A percentile compares a stretch with the other conserved stretches of the same genome.
Conservation (phyloP, 1,140 invertebrate species). For the Drosophila rhopaloa region DNA sequence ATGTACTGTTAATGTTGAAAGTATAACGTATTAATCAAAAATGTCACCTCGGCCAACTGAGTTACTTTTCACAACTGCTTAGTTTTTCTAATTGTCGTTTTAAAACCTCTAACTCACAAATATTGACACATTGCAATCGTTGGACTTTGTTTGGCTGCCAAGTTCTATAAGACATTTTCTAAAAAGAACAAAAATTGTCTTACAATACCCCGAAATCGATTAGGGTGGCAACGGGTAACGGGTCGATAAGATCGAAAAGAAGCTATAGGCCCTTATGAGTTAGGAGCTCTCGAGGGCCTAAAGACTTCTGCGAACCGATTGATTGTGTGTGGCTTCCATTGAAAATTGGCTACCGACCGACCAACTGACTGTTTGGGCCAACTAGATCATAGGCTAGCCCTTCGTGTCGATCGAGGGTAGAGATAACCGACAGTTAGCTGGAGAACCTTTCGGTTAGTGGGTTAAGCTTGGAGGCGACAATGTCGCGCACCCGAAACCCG, state of each 20-base stretch:
- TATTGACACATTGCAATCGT: no score
- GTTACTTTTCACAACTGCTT: no score
- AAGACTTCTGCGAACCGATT: constrained; percentile 35
- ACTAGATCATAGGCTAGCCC: constrained; percentile 19
- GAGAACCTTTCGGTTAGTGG: constrained; percentile 33
- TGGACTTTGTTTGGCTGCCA: no score
- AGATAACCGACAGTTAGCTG: constrained; percentile 24
- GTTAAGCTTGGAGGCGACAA: constrained; percentile 31
- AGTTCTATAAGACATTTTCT: background rate
- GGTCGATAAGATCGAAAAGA: constrained; percentile 2
- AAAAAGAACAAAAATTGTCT: background rate
- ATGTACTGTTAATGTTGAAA: no score
- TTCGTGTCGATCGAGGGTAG: constrained; percentile 17
- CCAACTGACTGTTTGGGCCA: background rate
- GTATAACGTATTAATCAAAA: no score
- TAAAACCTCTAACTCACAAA: no score
- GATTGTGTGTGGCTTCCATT: constrained; percentile 54
- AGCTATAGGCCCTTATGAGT: background rate
- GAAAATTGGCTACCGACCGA: constrained; percentile 43
- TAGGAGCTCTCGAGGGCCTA: constrained; percentile 1
- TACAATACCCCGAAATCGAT: constrained; percentile 26
- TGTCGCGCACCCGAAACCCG: constrained; percentile 59
- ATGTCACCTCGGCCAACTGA: no score
- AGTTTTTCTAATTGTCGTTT: no score
- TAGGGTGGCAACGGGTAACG: background rate